Evolutionary conservation across 2,797 vertebrate genomes (phyloP), one percentile per base, ranked within the genome.

Genomic region (Melanotaenia boesemani): DNA sequence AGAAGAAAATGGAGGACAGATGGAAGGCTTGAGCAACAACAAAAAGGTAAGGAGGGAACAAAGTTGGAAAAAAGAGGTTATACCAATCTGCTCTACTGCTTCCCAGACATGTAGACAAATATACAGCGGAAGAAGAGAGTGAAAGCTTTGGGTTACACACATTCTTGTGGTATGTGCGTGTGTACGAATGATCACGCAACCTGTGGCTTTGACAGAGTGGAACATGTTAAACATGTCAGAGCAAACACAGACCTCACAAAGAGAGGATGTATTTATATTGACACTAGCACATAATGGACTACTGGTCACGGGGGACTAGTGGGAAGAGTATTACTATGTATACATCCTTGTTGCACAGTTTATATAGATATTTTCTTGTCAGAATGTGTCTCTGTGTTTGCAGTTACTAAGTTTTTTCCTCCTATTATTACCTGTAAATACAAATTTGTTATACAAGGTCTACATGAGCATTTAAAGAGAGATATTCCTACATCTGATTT

Each of bases 91-190:
- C 12, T 88, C 72, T 54, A 8, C 69, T 70, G 77, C 77, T 62
- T 80, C 16, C 26, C 74, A 87, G 83, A 90, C 81, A 46, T 80
- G 74, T 63, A 77, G 75, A 71, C 73, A 86, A 87, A 89, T 77
- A 89, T 85, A 87, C 81, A 81, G 72, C 67, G 56, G 79, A 78
- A 74, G 57, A 71, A 34, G 61, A 81, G 64, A 22, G 63, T 6
- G 54, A 72, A 34, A 28, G 20, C 24, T 48, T 3, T n/a, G 20
- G 41, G 69, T 74, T 52, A 28, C n/a, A 28, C 64, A 60, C 59
- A 63, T 12, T 30, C 24, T 36, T 71, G 60, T 71, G 58, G 69
- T 30, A 30, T 71, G 50, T 58, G 37, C 54, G 56, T 62, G 61
- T 34, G 65, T 60, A 36, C 11, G 48, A 46, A 70, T 22, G 59